Conservation (phyloP, 2,888 invertebrate species). For the Sycophila texana region DNA sequence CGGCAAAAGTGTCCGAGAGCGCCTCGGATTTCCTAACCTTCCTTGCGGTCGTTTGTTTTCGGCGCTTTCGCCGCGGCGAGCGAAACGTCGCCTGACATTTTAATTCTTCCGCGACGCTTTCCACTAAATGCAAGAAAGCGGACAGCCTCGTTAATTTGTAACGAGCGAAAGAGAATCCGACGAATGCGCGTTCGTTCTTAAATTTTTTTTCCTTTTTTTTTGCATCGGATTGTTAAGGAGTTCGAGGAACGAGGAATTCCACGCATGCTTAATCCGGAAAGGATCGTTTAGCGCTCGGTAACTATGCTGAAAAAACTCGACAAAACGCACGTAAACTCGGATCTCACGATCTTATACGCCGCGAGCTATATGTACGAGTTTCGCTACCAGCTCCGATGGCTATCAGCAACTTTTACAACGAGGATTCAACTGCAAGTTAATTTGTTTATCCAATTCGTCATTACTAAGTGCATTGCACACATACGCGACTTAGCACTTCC, state of each 20-base stretch:
- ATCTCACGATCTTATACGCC: slow-evolving; percentile 6
- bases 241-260: neutral
- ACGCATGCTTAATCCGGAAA: slow-evolving; percentile 65
- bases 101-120: no score
- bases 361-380: neutral
- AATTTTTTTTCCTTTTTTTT: slow-evolving; percentile 1
- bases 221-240: neutral
- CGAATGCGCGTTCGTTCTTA: neutral
- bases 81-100: no score
- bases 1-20: slow-evolving; percentile 9
- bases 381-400: no score
- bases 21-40: slow-evolving; percentile 12
- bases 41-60: no score
- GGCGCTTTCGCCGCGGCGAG: no score
- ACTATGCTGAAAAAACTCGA: neutral
- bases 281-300: slow-evolving; percentile 59
- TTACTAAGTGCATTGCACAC: no score
- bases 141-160: neutral
- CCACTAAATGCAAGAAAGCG: no score
- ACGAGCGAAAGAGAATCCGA: neutral
- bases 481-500: no score
- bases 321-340: neutral
- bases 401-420: no score
- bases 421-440: no score
- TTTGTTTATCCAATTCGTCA: no score